phyloP scores from a whole-genome alignment of 2,113 vertebrate species.

The Laticauda laticaudata region DNA sequence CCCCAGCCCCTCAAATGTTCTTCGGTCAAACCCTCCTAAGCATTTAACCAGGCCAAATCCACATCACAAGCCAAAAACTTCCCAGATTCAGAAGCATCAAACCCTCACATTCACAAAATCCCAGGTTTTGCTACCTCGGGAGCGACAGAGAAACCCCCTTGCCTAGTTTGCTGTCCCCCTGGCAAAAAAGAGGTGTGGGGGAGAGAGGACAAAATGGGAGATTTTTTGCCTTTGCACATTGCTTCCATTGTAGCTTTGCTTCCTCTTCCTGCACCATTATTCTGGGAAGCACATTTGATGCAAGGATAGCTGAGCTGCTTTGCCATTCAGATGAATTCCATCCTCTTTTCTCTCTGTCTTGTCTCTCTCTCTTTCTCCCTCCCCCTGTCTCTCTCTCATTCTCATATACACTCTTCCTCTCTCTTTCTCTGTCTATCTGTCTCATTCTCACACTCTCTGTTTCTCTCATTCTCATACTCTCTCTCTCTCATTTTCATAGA shows the following conservation, averaged over 20 bases:
- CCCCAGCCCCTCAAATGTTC: neutral
- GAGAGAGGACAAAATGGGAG: neutral
- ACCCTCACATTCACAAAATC: no score
- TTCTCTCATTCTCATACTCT: no score
- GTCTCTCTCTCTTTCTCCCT: no score
- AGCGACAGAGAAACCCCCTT: neutral
- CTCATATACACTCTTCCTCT: no score
- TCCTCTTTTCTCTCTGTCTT: no score
- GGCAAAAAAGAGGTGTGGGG: neutral
- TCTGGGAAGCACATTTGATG: neutral
- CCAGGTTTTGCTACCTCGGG: neutral
- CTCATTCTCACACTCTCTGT: no score
- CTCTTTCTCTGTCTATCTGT: neutral
- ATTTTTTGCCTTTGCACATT: neutral
- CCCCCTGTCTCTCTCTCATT: neutral
- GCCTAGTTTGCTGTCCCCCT: neutral
- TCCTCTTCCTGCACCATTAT: neutral
- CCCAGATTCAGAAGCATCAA: neutral
- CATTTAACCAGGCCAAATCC: neutral
- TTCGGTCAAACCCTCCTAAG: neutral
- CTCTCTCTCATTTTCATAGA: neutral
- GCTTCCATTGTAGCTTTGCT: neutral
- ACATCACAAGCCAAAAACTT: rapidly evolving
- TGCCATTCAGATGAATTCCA: neutral
- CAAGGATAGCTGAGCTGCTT: neutral